Evolutionary conservation across 2,888 invertebrate genomes (phyloP).

Genomic region (Phalera bucephala): DNA sequence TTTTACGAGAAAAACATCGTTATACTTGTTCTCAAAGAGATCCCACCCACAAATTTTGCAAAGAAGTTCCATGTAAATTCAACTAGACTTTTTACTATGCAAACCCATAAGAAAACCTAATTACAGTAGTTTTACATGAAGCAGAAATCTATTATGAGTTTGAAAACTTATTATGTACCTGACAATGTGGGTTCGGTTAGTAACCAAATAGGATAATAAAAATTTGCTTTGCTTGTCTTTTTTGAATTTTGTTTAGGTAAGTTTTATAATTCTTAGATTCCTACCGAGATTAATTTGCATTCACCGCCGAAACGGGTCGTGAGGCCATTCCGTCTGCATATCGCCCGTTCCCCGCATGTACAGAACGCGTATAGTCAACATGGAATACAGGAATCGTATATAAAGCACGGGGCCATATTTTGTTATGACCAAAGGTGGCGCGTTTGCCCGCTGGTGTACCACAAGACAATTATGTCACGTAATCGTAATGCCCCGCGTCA

Average conservation of each 20-base stretch:
- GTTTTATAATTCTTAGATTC: conserved; percentile 45
- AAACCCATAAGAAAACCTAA: conserved; percentile 20
- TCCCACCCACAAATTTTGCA: neutral
- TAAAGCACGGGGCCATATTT: too few relatives aligned
- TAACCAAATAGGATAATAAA: conserved; percentile 12
- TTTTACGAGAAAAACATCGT: neutral
- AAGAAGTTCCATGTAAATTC: neutral
- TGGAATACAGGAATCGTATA: conserved; percentile 14
- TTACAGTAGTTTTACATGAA: conserved; percentile 24
- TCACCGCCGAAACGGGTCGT: conserved; percentile 72
- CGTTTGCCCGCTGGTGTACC: too few relatives aligned
- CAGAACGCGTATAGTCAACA: conserved; percentile 31
- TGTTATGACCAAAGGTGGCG: too few relatives aligned
- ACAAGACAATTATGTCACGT: too few relatives aligned
- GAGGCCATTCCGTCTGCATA: conserved; percentile 67
- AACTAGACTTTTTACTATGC: conserved; percentile 1
- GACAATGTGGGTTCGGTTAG: conserved; percentile 1
- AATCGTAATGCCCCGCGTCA: too few relatives aligned
- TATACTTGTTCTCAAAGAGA: neutral
- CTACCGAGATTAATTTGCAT: conserved; percentile 73
- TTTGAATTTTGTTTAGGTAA: neutral
- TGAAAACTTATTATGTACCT: conserved; percentile 13
- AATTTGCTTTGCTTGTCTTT: conserved; percentile 15
- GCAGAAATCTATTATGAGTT: conserved; percentile 28
- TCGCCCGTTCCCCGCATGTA: conserved; percentile 64